A percentile compares a stretch with the other conserved stretches of the same genome.
These are phyloP conservation scores for Lysandra coridon DNA, from an alignment of 2,888 invertebrate species.

Conservation along the genomic window DNA sequence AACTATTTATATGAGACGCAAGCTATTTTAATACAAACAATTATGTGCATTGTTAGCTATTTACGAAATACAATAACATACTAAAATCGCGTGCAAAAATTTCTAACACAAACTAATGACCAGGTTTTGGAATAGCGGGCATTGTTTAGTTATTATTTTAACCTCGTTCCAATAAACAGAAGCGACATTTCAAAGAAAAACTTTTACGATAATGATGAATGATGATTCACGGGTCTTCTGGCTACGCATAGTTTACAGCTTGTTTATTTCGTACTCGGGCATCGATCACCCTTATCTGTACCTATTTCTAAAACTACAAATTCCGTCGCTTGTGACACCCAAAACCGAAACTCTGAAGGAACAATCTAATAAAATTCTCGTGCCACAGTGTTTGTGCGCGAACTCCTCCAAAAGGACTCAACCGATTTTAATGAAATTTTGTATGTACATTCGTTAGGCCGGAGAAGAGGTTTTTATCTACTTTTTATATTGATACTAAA, in stretches of 20 bases:
- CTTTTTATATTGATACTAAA: no score
- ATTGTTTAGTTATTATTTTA: constrained; percentile 30
- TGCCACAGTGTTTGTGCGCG: no score
- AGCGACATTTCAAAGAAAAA: constrained; percentile 32
- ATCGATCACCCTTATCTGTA: constrained; percentile 10
- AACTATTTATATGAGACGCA: background rate
- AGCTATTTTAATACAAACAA: background rate
- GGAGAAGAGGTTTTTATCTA: no score
- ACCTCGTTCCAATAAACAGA: constrained; percentile 31
- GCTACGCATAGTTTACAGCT: background rate
- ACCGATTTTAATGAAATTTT: no score
- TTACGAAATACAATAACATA: constrained; percentile 39
- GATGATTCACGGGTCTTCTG: constrained; percentile 25
- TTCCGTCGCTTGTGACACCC: background rate
- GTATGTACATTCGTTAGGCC: no score
- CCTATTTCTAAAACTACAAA: background rate
- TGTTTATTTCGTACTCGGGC: background rate
- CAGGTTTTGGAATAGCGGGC: constrained; percentile 13
- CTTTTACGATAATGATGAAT: constrained; percentile 5
- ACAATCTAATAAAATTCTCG: no score
- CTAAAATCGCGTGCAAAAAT: constrained; percentile 24
- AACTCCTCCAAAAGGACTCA: no score
- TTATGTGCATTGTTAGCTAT: constrained; percentile 23
- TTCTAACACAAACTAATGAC: constrained; percentile 13
- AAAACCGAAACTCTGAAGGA: background rate